Base-by-base conservation (phyloP, 2,113 vertebrate species). In the Oryzias melastigma region DNA sequence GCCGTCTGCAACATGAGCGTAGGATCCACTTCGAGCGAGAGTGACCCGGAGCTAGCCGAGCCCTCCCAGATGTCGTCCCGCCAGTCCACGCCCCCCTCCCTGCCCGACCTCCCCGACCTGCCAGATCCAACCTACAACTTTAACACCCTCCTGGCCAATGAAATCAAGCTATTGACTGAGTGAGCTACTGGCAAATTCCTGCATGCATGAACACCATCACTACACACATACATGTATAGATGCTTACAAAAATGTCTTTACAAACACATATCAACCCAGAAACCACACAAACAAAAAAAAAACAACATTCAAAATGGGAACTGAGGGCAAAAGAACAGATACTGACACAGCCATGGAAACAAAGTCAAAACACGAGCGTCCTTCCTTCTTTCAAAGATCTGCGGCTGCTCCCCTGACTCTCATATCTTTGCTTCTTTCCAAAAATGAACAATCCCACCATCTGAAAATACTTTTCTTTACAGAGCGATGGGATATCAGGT, bases 11-110 rank as follows among this genome's bases (percentile, higher is more conserved):
- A 92, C 86, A 91, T 92, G 91, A 94, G 91, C 60, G 89, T 91
- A 13, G 94, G 93, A 54, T 95, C 95, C 19, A 93, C 92, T 43
- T 96, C 94, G 56, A 95, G 93, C 1, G 93, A 96, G 85, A 95
- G 93, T 22, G 94, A 94, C 76, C 89, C 91, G 1, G 94, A 95
- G 91, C 88, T 94, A 77, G 90, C 83, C 3, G 94, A 95, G 81
- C 77, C 90, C 51, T 89, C 85, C 35, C 91, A 91, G 59, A 58
- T 68, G 7, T 80, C 83, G 2, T 85, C 63, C 15, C 85, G 79
- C 53, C 89, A 90, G 65, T 64, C 65, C 58, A 66, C 77, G 0
- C 82, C 82, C 58, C 77, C 89, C 35, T n/a, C 58, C 47, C 69
- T 87, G 42, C 86, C 91, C 15, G 52, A 70, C 46, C 85, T 90